Evolutionary conservation across 2,797 vertebrate species (phyloP).

Genomic region (Chiroxiphia lanceolata): DNA sequence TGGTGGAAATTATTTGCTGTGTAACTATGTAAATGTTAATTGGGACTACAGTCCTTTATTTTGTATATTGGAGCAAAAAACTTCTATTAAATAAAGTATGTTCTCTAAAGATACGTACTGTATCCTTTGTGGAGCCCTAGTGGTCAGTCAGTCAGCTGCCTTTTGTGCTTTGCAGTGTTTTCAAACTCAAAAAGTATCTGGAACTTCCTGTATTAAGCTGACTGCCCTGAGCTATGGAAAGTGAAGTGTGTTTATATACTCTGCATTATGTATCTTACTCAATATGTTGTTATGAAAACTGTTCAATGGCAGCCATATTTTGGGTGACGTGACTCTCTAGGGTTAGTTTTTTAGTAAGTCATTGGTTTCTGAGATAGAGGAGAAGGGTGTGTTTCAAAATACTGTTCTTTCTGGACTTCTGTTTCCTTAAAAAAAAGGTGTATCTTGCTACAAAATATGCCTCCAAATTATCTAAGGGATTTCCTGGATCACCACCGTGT

Average conservation of each 20-base stretch:
- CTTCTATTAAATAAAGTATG: constrained; percentile 92
- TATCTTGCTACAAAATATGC: neutral
- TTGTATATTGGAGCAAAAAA: constrained; percentile 84
- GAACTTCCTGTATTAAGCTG: neutral
- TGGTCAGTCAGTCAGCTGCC: neutral
- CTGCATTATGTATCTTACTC: neutral
- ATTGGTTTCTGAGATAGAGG: neutral
- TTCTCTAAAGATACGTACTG: constrained; percentile 69
- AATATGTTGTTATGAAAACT: neutral
- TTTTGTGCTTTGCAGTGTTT: neutral
- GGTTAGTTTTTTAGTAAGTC: neutral
- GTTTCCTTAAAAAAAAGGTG: neutral
- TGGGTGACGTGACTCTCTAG: neutral
- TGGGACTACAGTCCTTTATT: constrained; percentile 74
- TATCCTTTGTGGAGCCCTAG: constrained; percentile 46
- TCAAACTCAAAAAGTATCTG: neutral
- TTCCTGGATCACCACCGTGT: rapidly evolving
- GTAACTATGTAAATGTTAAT: constrained; percentile 72
- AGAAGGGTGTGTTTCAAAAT: neutral
- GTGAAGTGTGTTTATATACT: neutral
- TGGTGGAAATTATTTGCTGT: constrained; percentile 68
- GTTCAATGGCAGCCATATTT: neutral
- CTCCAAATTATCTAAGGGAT: neutral
- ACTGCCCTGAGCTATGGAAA: neutral
- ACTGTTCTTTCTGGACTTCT: neutral